phyloP scores from a whole-genome alignment of 2,888 invertebrate genomes.

The Dryocosmus kuriphilus region DNA sequence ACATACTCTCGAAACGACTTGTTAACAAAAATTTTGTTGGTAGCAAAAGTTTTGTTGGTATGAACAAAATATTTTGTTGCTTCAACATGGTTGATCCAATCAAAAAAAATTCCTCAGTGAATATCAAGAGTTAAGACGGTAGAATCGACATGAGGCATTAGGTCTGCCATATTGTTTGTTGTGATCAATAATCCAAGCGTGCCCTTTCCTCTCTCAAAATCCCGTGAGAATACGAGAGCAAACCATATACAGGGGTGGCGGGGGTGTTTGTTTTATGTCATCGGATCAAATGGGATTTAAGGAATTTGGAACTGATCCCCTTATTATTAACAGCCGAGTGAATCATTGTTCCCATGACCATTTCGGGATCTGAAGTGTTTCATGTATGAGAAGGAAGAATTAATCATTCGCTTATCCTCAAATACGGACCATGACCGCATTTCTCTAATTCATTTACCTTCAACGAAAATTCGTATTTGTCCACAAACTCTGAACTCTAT shows the following conservation, averaged over 20 bases:
- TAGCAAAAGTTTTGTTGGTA: no score
- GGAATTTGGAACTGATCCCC: constrained; percentile 64
- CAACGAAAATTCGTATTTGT: background rate
- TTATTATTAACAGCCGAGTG: constrained; percentile 59
- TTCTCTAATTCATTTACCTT: background rate
- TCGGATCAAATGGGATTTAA: constrained; percentile 72
- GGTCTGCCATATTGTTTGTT: constrained; percentile 22
- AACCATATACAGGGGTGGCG: constrained; percentile 51
- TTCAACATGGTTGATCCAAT: no score
- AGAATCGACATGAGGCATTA: background rate
- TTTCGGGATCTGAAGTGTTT: constrained; percentile 15
- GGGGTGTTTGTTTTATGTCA: constrained; percentile 73
- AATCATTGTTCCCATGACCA: constrained; percentile 63
- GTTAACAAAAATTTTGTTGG: no score
- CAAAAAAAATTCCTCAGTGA: no score
- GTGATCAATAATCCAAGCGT: constrained; percentile 16
- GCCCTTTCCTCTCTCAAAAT: constrained; percentile 1
- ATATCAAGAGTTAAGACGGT: background rate
- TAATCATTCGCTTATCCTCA: constrained; percentile 28
- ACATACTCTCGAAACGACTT: no score
- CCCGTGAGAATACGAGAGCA: constrained; percentile 37
- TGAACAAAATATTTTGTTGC: no score
- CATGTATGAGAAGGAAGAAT: background rate
- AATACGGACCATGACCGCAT: background rate
- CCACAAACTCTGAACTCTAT: background rate